Percentiles rank a stretch among this genome's conserved stretches.
phyloP scores from a whole-genome alignment of 2,888 invertebrate genomes.

The Campoletis raptor region DNA sequence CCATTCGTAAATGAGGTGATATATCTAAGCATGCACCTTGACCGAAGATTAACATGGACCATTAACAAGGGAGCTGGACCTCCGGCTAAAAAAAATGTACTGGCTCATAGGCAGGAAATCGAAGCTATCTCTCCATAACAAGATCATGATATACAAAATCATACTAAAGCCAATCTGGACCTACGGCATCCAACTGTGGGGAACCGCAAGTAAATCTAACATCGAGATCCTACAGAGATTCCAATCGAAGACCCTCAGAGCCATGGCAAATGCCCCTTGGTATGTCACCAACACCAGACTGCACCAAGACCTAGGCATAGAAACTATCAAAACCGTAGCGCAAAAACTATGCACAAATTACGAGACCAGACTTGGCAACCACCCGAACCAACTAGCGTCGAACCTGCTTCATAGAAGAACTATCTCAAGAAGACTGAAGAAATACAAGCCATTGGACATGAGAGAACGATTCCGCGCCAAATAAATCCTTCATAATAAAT shows the following conservation, averaged over 20 bases:
- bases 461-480: too few relatives aligned
- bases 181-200: neutral
- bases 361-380: neutral
- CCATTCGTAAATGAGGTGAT: too few relatives aligned
- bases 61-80: too few relatives aligned
- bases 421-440: too few relatives aligned
- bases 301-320: too few relatives aligned
- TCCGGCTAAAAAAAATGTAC: too few relatives aligned
- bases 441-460: too few relatives aligned
- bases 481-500: too few relatives aligned
- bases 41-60: too few relatives aligned
- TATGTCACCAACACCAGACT: neutral
- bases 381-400: neutral
- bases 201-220: neutral
- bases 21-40: too few relatives aligned
- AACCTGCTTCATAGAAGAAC: neutral
- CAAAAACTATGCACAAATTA: constrained; percentile 7
- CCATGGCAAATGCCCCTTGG: neutral
- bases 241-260: neutral
- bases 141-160: neutral
- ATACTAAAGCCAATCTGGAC: neutral
- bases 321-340: neutral
- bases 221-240: neutral
- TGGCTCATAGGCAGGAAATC: too few relatives aligned
- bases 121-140: neutral